phyloP scores from a whole-genome alignment of 2,797 vertebrate genomes.

The Sphaeramia orbicularis region DNA sequence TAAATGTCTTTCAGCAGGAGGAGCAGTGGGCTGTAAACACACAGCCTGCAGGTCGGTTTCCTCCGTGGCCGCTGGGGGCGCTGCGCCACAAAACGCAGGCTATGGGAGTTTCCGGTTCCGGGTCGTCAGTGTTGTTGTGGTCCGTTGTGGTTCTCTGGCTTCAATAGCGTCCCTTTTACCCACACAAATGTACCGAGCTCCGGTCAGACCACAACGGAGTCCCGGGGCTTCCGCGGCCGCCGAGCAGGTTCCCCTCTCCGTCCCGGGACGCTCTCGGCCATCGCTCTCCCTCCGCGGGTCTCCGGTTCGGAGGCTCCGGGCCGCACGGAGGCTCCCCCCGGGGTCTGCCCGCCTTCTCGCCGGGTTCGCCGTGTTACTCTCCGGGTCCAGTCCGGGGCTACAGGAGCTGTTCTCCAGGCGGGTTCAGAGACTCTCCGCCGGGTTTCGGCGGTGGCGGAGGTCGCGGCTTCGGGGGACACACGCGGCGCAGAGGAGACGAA shows the following conservation, averaged over 20 bases:
- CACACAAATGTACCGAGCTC: constrained; percentile 45
- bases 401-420: constrained; percentile 18
- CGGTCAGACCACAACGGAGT: constrained; percentile 43
- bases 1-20: no score
- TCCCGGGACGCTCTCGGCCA: constrained; percentile 20
- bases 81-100: not conserved
- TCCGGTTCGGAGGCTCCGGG: not conserved
- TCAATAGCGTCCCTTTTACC: no score
- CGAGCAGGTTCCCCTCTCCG: constrained; percentile 46
- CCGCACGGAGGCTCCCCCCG: constrained; percentile 14
- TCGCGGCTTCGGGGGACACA: constrained; percentile 15
- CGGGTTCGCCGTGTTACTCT: constrained; percentile 15
- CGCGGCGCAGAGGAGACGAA: constrained; percentile 7
- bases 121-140: not conserved
- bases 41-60: no score
- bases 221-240: constrained; percentile 42
- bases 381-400: constrained; percentile 17
- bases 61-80: constrained; percentile 2
- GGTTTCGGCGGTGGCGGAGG: not conserved
- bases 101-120: constrained; percentile 20
- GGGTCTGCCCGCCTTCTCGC: not conserved
- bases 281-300: constrained; percentile 16
- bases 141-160: not conserved
- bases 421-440: constrained; percentile 11
- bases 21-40: no score